These are phyloP conservation scores for Fabriciana adippe DNA, from an alignment of 2,888 invertebrate species.

Conservation along the genomic window DNA sequence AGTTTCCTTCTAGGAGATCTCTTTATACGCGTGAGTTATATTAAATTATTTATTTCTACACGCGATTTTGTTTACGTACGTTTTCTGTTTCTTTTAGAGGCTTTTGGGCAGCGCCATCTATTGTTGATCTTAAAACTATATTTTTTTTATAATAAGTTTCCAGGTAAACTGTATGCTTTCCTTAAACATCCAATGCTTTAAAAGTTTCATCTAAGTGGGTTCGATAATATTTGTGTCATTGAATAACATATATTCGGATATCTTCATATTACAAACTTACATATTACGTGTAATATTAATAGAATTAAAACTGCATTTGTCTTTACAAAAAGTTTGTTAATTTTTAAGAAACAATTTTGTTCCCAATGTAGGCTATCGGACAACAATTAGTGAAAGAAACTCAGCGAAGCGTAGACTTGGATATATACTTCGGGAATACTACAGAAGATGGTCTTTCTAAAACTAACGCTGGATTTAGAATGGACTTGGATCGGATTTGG, in stretches of 20 bases:
- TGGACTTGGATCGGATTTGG: constrained; percentile 76
- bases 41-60: background rate
- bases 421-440: constrained; percentile 73
- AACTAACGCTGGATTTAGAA: constrained; percentile 72
- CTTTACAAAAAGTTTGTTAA: background rate
- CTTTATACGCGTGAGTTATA: constrained; percentile 63
- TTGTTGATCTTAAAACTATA: too few relatives aligned
- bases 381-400: constrained; percentile 64
- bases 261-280: background rate
- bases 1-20: constrained; percentile 71
- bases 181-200: too few relatives aligned
- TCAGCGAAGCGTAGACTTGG: constrained; percentile 70
- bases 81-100: too few relatives aligned
- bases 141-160: too few relatives aligned
- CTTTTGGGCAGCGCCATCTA: too few relatives aligned
- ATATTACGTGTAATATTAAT: background rate
- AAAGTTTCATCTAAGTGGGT: too few relatives aligned
- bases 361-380: constrained; percentile 61
- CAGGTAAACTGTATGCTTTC: too few relatives aligned
- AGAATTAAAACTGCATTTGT: background rate
- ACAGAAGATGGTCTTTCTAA: constrained; percentile 56
- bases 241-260: too few relatives aligned
- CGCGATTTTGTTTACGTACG: too few relatives aligned
- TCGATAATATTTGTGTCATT: too few relatives aligned
- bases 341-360: too few relatives aligned